Percentiles rank a stretch among this genome's conserved stretches.
Evolutionary conservation across 1,140 invertebrate genomes (phyloP).

Genomic region (Phymorhynchus buccinoides): DNA sequence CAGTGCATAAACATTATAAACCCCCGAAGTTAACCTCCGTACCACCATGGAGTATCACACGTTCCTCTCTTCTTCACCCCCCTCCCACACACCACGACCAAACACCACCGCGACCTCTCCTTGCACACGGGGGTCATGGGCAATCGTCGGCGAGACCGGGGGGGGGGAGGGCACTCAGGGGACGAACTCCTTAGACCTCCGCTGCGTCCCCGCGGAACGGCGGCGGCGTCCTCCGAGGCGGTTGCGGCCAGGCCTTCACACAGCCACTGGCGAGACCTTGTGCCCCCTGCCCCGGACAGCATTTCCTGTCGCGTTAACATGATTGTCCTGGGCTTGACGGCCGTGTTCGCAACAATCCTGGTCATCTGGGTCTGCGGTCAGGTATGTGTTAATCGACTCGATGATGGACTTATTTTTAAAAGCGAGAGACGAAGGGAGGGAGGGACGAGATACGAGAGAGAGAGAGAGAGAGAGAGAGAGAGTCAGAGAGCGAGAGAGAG

Average conservation of each 20-base stretch:
- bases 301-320: not conserved
- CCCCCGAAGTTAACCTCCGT: too few species aligned
- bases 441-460: not conserved
- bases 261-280: constrained; percentile 1
- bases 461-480: not conserved
- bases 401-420: not conserved
- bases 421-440: not conserved
- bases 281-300: not conserved
- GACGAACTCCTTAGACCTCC: not conserved
- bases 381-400: not conserved
- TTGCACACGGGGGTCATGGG: not conserved
- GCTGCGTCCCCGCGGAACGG: not conserved
- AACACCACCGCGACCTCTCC: too few species aligned
- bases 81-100: too few species aligned
- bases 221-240: too few species aligned
- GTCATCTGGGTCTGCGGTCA: not conserved
- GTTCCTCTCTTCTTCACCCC: too few species aligned
- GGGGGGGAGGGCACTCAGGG: not conserved
- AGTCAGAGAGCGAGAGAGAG: not conserved
- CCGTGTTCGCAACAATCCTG: not conserved
- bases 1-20: too few species aligned
- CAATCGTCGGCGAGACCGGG: not conserved
- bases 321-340: not conserved
- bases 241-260: not conserved
- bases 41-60: too few species aligned